Evolutionary conservation across 2,888 invertebrate species (phyloP).

Genomic region (Pollenia amentaria): DNA sequence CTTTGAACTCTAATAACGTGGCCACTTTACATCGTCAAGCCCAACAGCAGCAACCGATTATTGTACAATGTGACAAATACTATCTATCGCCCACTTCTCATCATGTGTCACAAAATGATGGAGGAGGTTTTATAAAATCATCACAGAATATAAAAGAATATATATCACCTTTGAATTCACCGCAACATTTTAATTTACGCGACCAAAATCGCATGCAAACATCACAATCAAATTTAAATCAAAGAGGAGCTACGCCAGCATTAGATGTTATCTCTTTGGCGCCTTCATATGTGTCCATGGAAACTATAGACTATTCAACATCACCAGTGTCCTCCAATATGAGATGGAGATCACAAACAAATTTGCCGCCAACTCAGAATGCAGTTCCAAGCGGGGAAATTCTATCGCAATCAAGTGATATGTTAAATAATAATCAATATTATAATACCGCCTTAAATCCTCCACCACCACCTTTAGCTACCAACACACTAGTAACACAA

Average conservation of each 20-base stretch:
- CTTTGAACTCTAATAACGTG: conserved; percentile 82
- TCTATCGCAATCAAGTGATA: conserved; percentile 81
- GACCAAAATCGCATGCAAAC: conserved; percentile 56
- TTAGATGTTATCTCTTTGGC: conserved; percentile 81
- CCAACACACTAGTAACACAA: conserved; percentile 21
- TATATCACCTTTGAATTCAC: conserved; percentile 81
- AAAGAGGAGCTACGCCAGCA: conserved; percentile 70
- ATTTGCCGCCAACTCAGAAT: conserved; percentile 62
- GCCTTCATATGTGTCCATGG: conserved; percentile 80
- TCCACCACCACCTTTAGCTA: conserved; percentile 55
- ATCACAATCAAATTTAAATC: conserved; percentile 72
- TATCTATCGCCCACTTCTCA: conserved; percentile 81
- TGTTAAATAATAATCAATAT: conserved; percentile 78
- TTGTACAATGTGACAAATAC: conserved; percentile 83
- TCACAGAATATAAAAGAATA: conserved; percentile 84
- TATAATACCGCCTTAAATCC: conserved; percentile 67
- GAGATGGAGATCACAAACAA: conserved; percentile 71
- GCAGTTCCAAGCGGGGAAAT: conserved; percentile 72
- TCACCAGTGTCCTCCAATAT: conserved; percentile 71
- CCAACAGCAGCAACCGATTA: conserved; percentile 80
- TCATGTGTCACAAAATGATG: conserved; percentile 82
- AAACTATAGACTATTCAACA: conserved; percentile 76
- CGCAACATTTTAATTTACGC: conserved; percentile 69
- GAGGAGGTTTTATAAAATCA: conserved; percentile 83
- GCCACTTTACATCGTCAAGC: conserved; percentile 81